Evolutionary conservation across 1,140 invertebrate genomes (phyloP).

Genomic region (Hyposmocoma kahamanoa): DNA sequence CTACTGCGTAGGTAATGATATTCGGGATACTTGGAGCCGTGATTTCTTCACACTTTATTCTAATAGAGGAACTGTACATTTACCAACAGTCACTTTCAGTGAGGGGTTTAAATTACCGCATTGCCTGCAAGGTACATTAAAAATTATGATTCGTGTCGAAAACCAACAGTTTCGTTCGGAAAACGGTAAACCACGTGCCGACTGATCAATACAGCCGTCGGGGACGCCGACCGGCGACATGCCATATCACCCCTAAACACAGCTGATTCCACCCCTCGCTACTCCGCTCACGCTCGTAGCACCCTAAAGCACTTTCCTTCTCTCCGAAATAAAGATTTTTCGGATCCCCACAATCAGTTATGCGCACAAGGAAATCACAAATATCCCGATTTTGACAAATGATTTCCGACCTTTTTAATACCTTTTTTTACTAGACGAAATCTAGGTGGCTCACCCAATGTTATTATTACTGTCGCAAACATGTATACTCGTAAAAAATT

Average conservation of each 20-base stretch:
- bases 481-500: conserved; percentile 41
- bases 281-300: conserved; percentile 42
- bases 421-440: conserved; percentile 13
- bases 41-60: no score
- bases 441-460: conserved; percentile 25
- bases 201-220: conserved; percentile 65
- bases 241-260: conserved; percentile 57
- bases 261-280: conserved; percentile 57
- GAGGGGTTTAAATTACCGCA: no score
- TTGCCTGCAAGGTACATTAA: no score
- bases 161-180: no score
- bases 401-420: no score
- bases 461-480: conserved; percentile 18
- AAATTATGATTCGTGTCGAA: no score
- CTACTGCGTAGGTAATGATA: no score
- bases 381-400: conserved; percentile 16
- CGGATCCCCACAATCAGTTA: conserved; percentile 14
- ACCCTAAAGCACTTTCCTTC: conserved; percentile 45
- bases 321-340: conserved; percentile 28
- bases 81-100: no score
- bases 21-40: no score
- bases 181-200: conserved; percentile 51
- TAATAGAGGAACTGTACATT: no score
- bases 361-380: conserved; percentile 23
- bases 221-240: conserved; percentile 47